phyloP scores from a whole-genome alignment of 37 sponge, comb jelly and placozoan species.

The Dysidea cf. avara region DNA sequence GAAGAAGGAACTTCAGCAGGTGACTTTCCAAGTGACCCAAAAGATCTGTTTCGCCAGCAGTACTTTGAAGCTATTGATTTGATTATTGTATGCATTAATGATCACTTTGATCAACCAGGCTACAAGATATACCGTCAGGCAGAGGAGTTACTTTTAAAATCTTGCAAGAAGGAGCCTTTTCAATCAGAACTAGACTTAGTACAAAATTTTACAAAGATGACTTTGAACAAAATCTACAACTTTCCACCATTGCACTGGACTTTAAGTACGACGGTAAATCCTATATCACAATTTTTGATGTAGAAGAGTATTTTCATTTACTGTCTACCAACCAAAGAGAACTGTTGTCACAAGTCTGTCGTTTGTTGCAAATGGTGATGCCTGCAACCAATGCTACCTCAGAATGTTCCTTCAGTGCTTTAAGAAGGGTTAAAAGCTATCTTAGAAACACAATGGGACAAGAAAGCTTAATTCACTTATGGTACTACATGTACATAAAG shows the following conservation, averaged over 20 bases:
- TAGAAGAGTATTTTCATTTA: constrained; percentile 14
- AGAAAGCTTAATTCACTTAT: constrained; percentile 49
- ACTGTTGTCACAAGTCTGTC: constrained; percentile 33
- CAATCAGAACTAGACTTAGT: constrained; percentile 41
- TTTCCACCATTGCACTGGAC: background rate
- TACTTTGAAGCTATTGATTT: no score
- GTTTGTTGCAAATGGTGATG: constrained; percentile 60
- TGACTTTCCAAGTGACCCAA: constrained; percentile 31
- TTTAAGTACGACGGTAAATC: no score
- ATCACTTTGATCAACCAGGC: constrained; percentile 65
- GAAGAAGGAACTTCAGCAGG: no score
- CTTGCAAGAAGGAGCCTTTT: constrained; percentile 27
- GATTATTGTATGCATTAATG: constrained; percentile 41
- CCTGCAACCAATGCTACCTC: constrained; percentile 74
- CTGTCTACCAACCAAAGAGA: constrained; percentile 16
- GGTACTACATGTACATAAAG: no score
- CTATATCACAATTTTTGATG: constrained; percentile 26
- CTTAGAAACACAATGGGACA: constrained; percentile 77
- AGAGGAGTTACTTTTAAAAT: no score
- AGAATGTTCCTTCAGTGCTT: constrained; percentile 75
- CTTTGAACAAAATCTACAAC: constrained; percentile 42
- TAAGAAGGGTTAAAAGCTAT: constrained; percentile 62
- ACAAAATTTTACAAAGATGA: constrained; percentile 42
- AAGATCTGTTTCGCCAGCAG: constrained; percentile 50
- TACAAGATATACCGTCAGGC: constrained; percentile 48